Evolutionary conservation across 30 jellyfish, hydroid and myxozoan genomes (phyloP), one percentile per base, ranked within the genome.

Genomic region (Chrysaora quinquecirrha): DNA sequence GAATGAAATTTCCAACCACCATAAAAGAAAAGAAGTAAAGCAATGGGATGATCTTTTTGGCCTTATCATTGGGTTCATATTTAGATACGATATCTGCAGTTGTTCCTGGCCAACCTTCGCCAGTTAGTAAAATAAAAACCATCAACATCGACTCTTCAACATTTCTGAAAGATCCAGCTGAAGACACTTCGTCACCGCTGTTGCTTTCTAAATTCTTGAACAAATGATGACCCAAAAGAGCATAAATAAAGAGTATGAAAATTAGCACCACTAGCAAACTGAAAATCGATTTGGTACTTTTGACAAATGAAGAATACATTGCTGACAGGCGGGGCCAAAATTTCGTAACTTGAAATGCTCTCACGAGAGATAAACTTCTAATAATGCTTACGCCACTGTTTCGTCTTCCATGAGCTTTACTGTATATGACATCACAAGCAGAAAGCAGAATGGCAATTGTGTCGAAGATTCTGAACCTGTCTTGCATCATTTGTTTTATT

Each of bases 61-160:
- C 79, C 31, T 69, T 34, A 12, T 67, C 64, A n/a, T 65, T 30
- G 49, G 31, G 9, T 22, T 73, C 43, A 34, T 47, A 68, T 21
- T 43, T 54, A 22, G 48, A 25, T 25, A 50, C 76, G 24, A 75
- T 2, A 11, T 62, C 68, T 1, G 71, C 83, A 82, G 88, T 79
- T 47, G 71, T 52, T 2, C 50, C 83, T 20, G 95, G 84, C 98
- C 98, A 91, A 19, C 86, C 90, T 43, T 84, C 98, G 12, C 96
- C 96, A 4, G 98, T 91, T 63, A 91, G 52, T 29, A 91, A 48
- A 29, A 91, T 95, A 46, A 91, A 91, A 20, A 91, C 87, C 65
- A 65, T 52, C 19, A 85, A 80, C 91, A 91, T 54, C 10, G 98
- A 91, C 7, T 67, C 77, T 46, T 35, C 68, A 10, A 90, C 56